Base-by-base conservation (phyloP, 1,140 invertebrate genomes). In the Zophobas morio region DNA sequence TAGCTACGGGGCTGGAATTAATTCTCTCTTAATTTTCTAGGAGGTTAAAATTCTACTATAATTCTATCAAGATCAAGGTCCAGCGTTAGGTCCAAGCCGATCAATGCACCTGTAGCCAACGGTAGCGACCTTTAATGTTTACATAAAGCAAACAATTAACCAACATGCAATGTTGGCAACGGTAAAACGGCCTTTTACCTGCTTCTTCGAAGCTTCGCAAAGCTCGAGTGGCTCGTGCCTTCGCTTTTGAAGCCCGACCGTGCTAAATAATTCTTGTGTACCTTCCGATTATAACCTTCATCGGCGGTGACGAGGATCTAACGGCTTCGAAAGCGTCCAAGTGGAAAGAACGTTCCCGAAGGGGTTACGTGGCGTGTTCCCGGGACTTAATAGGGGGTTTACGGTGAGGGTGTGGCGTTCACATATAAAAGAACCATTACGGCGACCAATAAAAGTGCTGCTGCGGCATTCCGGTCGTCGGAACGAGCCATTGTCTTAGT, bases 51-150 rank as follows among this genome's bases (percentile, higher is more conserved):
- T 20, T 20, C 20, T 20, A 20, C 20, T 20, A 20, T 20, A 20
- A 20, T 20, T 20, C 20, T 20, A 20, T 20, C 20, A 20, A 20
- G 20, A 20, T 20, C 20, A 20, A 20, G 20, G 20, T 20, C 20
- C 42, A 46, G 42, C 6, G 42, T 33, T 57, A 6, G 54, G 54
- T 57, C 54, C 54, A 57, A 60, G 56, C 36, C 32, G 56, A 60
- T 33, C 56, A 60, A 60, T 60, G 56, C 56, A 60, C 56, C 56
- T 60, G 56, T 60, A 60, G 20, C 20, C 54, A 6, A 56, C 56
- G 56, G 56, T 60, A 60, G 56, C 56, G 56, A 60, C 56, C 56
- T 60, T 60, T 60, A 39, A 39, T 60, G 56, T 60, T 60, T 60
- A 60, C 56, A 36, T 39, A 60, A 60, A 60, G 56, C 56, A 60